Base-by-base conservation (phyloP, 2,797 vertebrate genomes). In the Amphiprion clarkii region DNA sequence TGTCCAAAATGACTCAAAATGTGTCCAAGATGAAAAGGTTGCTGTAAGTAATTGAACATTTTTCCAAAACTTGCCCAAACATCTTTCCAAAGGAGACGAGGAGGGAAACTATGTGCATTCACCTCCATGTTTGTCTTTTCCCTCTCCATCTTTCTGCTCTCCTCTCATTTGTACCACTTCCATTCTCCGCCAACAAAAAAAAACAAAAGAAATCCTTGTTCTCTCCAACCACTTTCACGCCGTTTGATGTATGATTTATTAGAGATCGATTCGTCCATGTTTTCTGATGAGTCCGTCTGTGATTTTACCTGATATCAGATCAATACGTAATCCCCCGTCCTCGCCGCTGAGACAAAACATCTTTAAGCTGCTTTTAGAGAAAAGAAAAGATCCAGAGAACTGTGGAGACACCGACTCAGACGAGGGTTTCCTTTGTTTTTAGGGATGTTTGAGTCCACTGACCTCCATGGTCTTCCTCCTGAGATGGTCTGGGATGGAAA, bases 221-320 rank as follows among this genome's bases (percentile, higher is more conserved):
- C 71, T 75, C 68, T 71, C 75, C 81, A 51, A 8, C 42, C 0
- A 52, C 71, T 73, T 63, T 68, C 75, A 82, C 54, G 10, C 36
- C 0, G 25, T 77, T 83, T 79, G 68, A 88, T 83, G 74, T 79
- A 65, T 79, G 84, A 88, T 88, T 89, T 73, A 84, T 81, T 69
- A 83, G 3, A 73, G 81, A 89, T 84, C 54, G 70, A 87, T 81
- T 52, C 40, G 5, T 19, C 53, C 42, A 14, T 49, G 74, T 78
- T 79, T 73, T 79, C 51, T 79, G 67, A 83, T 87, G 83, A 79
- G 81, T 67, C 66, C 17, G 71, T 74, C 67, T 81, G 52, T 70
- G 69, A 73, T 79, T 42, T 83, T 58, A 70, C 48, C 73, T 82
- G 65, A 74, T 59, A 29, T 68, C 53, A 68, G 49, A 59, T 82